Conservation (phyloP, 2,888 invertebrate genomes). For the Callimorpha dominula region DNA sequence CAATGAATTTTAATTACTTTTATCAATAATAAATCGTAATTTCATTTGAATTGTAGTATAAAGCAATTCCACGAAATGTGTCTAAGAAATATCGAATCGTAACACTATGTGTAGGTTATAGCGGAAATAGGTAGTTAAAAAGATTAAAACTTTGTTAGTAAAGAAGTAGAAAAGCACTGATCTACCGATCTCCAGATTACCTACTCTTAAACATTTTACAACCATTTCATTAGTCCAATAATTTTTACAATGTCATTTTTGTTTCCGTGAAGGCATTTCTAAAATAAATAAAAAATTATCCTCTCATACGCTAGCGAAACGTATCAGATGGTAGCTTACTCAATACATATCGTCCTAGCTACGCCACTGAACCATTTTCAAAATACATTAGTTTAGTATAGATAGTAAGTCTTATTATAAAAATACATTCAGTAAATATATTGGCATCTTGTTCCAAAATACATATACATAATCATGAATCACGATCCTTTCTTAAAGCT, state of each 20-base stretch:
- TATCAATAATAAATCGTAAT: background rate
- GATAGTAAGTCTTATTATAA: background rate
- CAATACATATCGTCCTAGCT: background rate
- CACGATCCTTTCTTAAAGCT: background rate
- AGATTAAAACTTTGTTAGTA: no score
- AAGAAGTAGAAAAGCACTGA: no score
- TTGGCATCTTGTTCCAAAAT: background rate
- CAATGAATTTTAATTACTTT: background rate
- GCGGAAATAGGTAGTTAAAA: no score
- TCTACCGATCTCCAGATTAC: no score
- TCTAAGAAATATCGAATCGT: no score
- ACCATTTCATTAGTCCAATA: background rate
- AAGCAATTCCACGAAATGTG: no score
- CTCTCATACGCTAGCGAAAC: background rate
- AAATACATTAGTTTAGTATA: background rate
- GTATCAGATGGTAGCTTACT: background rate
- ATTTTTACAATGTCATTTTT: background rate
- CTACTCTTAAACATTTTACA: no score
- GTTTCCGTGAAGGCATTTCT: background rate
- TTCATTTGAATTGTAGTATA: background rate
- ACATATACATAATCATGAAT: background rate
- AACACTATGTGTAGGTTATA: no score
- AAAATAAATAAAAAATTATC: background rate
- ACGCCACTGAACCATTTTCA: background rate
- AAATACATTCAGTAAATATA: background rate